A percentile compares a stretch with the other conserved stretches of the same genome.
phyloP scores from a whole-genome alignment of 35 echinoderm and acorn worm genomes.

The Heliocidaris tuberculata region DNA sequence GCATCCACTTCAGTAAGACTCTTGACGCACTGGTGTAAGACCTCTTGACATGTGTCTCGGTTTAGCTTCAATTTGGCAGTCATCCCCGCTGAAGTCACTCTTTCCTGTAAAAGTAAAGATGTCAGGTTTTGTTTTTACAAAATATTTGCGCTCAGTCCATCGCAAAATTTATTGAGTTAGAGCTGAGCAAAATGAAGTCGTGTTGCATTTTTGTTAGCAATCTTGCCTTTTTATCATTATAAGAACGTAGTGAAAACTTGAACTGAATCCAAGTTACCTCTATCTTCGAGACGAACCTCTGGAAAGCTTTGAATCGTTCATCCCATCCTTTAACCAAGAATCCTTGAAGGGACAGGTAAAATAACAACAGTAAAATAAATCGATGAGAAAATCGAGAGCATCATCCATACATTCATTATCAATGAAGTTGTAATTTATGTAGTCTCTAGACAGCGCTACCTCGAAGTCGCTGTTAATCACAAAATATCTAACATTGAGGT shows the following conservation, averaged over 20 bases:
- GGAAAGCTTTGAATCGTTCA: background rate
- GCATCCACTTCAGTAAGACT: background rate
- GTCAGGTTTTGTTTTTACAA: too few species aligned
- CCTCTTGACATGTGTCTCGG: background rate
- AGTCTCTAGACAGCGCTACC: background rate
- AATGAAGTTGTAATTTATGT: background rate
- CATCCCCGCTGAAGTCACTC: background rate
- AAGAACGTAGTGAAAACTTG: too few species aligned
- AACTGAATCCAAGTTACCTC: background rate
- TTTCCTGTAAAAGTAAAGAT: background rate
- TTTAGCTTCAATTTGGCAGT: background rate
- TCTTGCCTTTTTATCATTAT: too few species aligned
- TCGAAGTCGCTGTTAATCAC: background rate
- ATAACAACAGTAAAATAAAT: background rate
- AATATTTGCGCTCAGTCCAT: too few species aligned
- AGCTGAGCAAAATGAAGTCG: too few species aligned
- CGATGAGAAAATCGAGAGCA: background rate
- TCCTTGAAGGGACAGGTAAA: background rate
- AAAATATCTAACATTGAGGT: too few species aligned
- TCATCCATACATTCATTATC: too few species aligned
- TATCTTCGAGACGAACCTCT: background rate
- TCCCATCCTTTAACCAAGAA: background rate
- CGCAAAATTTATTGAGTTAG: too few species aligned
- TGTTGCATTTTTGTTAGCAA: too few species aligned
- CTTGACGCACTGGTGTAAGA: background rate